These are phyloP conservation scores for Chunga burmeisteri DNA, from an alignment of 2,113 vertebrate species.

Conservation along the genomic window DNA sequence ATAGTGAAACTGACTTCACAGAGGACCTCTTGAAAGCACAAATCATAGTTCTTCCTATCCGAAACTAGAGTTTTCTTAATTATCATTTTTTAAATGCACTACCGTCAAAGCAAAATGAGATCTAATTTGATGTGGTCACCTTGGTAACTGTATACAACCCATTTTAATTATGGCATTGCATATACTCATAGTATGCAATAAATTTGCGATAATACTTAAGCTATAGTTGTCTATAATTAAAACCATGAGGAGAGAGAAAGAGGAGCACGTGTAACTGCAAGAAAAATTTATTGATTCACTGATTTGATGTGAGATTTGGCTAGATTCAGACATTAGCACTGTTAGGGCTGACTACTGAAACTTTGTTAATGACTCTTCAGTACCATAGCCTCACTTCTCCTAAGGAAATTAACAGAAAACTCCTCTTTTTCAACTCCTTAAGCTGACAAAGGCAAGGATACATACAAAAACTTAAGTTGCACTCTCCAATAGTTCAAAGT, in stretches of 20 bases:
- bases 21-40: neutral
- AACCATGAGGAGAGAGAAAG: neutral
- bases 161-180: neutral
- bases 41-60: neutral
- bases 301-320: neutral
- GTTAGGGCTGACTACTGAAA: neutral
- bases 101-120: neutral
- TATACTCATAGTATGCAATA: neutral
- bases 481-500: neutral
- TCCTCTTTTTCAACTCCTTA: neutral
- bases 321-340: neutral
- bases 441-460: neutral
- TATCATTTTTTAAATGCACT: neutral
- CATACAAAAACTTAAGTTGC: neutral
- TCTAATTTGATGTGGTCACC: neutral
- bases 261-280: neutral
- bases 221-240: neutral
- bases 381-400: neutral
- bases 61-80: neutral
- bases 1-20: neutral
- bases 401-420: neutral
- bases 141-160: neutral
- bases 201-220: neutral
- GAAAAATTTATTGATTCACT: neutral
- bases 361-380: too few species aligned